Evolutionary conservation across 2,797 vertebrate species (phyloP).

Genomic region (Leptodactylus fallax): DNA sequence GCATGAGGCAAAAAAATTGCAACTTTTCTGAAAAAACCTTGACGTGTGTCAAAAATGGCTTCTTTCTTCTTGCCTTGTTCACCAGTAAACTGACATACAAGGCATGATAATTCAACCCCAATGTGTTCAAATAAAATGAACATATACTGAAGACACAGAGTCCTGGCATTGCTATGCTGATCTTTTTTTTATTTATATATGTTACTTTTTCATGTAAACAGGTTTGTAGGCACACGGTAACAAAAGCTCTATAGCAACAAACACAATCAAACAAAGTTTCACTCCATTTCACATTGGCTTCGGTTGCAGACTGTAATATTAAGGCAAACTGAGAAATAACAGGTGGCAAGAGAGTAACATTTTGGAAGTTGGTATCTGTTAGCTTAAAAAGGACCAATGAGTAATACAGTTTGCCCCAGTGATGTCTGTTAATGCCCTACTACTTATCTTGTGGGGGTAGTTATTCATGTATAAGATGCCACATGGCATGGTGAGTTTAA

Average conservation of each 20-base stretch:
- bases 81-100: too few species aligned
- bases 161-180: conserved; percentile 81
- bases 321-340: conserved; percentile 79
- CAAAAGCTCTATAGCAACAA: conserved; percentile 87
- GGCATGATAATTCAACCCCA: too few species aligned
- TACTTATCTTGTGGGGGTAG: background rate
- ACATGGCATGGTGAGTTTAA: background rate
- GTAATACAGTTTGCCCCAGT: background rate
- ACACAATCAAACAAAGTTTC: conserved; percentile 83
- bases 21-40: too few species aligned
- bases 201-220: conserved; percentile 87
- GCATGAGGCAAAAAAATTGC: too few species aligned
- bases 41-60: too few species aligned
- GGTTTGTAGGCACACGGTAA: conserved; percentile 87
- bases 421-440: background rate
- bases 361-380: conserved; percentile 11
- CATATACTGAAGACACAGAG: background rate
- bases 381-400: background rate
- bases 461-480: too few species aligned
- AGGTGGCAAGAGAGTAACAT: conserved; percentile 12
- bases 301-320: conserved; percentile 73
- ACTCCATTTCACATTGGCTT: conserved; percentile 77
- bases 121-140: too few species aligned
- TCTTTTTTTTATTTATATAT: conserved; percentile 92
- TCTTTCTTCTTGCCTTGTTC: too few species aligned